Percentiles rank a stretch among this genome's conserved stretches.
phyloP scores from a whole-genome alignment of 2,113 vertebrate species.

The Emydocephalus ijimae region DNA sequence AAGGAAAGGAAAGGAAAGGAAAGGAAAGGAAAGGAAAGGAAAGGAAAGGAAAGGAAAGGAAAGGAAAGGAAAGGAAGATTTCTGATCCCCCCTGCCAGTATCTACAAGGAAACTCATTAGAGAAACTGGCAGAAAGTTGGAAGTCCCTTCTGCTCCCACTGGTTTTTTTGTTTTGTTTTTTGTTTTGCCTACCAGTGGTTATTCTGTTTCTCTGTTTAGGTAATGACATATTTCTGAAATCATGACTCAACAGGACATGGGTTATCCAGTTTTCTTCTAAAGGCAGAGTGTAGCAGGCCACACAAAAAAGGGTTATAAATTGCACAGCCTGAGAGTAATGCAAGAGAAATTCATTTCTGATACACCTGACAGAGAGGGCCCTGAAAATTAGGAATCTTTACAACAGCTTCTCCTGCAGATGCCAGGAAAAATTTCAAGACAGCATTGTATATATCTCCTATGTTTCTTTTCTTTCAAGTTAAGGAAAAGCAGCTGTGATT shows the following conservation, averaged over 20 bases:
- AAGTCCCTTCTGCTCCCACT: background rate
- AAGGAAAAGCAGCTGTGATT: background rate
- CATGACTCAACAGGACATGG: background rate
- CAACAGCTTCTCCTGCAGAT: background rate
- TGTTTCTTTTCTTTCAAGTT: background rate
- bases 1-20: too few species aligned
- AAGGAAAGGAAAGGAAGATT: background rate
- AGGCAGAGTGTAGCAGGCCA: background rate
- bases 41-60: too few species aligned
- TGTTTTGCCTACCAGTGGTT: background rate
- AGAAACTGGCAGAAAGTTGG: background rate
- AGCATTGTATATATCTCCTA: background rate
- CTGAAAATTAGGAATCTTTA: background rate
- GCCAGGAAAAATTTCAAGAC: background rate
- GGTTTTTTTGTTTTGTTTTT: too few species aligned
- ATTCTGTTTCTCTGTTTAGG: background rate
- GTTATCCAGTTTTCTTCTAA: background rate
- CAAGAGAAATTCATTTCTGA: background rate
- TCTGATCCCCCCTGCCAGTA: background rate
- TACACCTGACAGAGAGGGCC: background rate
- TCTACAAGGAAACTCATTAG: background rate
- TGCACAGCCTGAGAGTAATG: background rate
- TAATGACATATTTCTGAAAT: background rate
- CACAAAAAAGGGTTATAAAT: background rate
- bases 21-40: too few species aligned